A percentile compares a stretch with the other conserved stretches of the same genome.
These are phyloP conservation scores for Cercopithecus hamlyni DNA, from an alignment of 2,797 vertebrate genomes.

Conservation along the genomic window DNA sequence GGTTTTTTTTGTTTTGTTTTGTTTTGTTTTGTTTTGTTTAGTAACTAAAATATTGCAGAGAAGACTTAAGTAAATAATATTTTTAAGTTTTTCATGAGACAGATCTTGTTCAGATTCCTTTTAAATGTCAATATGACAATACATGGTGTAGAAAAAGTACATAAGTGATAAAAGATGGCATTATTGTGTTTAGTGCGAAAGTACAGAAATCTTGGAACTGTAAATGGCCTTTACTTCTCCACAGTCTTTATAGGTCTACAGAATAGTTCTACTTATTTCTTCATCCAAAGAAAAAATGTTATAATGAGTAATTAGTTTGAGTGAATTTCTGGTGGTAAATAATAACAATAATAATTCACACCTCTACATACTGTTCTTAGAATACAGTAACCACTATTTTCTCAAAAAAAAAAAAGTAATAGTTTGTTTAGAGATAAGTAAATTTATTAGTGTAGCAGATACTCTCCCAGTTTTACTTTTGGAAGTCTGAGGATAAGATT, in stretches of 20 bases:
- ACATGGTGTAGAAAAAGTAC: background rate
- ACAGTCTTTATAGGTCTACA: background rate
- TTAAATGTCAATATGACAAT: background rate
- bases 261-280: background rate
- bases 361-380: background rate
- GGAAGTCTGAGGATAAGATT: background rate
- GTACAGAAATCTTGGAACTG: background rate
- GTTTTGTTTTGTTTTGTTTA: background rate
- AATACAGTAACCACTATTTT: background rate
- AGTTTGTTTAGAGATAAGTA: background rate
- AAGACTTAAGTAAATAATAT: background rate
- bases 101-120: background rate
- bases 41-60: background rate
- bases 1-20: too few species aligned
- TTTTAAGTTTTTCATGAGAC: background rate
- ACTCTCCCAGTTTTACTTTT: background rate
- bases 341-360: background rate
- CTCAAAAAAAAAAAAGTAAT: background rate
- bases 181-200: background rate
- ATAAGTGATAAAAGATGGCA: background rate
- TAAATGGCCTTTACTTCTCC: background rate
- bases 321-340: background rate
- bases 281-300: background rate
- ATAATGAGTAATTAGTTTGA: background rate
- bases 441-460: background rate